Conservation (phyloP, 2,888 invertebrate genomes). For the Coelinius sp. region DNA sequence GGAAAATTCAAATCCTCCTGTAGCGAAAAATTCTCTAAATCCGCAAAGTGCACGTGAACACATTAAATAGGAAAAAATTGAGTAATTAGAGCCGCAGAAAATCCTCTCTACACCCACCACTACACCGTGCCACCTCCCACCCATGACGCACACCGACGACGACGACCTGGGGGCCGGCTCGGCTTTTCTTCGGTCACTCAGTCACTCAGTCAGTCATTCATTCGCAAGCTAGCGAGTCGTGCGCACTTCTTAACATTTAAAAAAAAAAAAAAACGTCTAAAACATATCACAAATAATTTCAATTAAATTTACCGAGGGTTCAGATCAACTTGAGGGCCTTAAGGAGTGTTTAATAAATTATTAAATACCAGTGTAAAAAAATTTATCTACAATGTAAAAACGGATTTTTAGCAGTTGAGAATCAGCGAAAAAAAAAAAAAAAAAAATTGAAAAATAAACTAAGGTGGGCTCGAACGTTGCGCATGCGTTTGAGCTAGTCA, state of each 20-base stretch:
- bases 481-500: background rate
- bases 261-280: slow-evolving; percentile 27
- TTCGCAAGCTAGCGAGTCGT: slow-evolving; percentile 37
- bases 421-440: background rate
- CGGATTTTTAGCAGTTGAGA: too few species aligned
- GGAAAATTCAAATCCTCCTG: too few species aligned
- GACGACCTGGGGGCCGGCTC: slow-evolving; percentile 29
- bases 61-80: slow-evolving; percentile 6
- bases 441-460: background rate
- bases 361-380: too few species aligned
- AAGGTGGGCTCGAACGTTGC: background rate
- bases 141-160: background rate
- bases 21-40: too few species aligned
- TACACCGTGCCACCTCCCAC: slow-evolving; percentile 24
- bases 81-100: background rate
- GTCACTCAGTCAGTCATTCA: slow-evolving; percentile 55
- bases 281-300: too few species aligned
- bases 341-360: too few species aligned
- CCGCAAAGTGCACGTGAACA: too few species aligned
- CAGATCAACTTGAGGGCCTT: too few species aligned
- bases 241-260: slow-evolving; percentile 11
- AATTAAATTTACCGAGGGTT: too few species aligned
- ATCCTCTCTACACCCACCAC: slow-evolving; percentile 12
- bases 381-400: too few species aligned
- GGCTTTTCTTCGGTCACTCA: slow-evolving; percentile 47